Conservation (phyloP, 2,888 invertebrate species). For the Oscheius myriophilus region DNA sequence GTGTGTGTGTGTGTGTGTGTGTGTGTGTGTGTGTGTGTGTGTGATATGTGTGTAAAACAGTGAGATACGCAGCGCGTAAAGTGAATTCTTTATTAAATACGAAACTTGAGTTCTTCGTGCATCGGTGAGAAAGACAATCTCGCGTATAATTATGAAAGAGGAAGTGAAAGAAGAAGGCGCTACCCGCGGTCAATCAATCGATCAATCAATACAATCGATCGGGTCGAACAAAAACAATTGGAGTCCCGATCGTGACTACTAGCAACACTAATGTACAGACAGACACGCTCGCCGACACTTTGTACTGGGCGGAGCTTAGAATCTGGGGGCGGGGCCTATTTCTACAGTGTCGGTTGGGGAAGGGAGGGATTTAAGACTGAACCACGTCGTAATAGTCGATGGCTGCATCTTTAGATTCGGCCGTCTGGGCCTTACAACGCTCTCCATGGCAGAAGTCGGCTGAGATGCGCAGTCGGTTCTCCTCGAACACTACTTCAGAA, state of each 20-base stretch:
- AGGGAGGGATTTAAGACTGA: slow-evolving; percentile 44
- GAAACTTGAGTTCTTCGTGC: no score
- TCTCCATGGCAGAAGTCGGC: slow-evolving; percentile 69
- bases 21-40: no score
- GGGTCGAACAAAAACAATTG: slow-evolving; percentile 1
- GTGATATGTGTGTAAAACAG: no score
- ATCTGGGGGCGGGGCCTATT: no score
- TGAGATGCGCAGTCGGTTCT: slow-evolving; percentile 56
- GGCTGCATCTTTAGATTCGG: slow-evolving; percentile 61
- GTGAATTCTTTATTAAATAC: no score
- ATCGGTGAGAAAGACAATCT: no score
- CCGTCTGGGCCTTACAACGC: slow-evolving; percentile 51
- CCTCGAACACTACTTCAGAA: slow-evolving; percentile 63
- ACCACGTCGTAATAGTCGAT: slow-evolving; percentile 67
- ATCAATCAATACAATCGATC: no score
- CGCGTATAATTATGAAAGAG: no score
- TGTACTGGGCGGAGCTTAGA: no score
- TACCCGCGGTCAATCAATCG: slow-evolving; percentile 16
- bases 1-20: no score
- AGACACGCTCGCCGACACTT: background rate
- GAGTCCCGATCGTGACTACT: background rate
- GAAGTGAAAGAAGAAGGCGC: slow-evolving; percentile 14
- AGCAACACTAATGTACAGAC: slow-evolving; percentile 22
- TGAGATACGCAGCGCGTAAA: no score
- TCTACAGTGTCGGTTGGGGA: background rate